Evolutionary conservation across 2,797 vertebrate genomes (phyloP).

Genomic region (Spinus pinus): DNA sequence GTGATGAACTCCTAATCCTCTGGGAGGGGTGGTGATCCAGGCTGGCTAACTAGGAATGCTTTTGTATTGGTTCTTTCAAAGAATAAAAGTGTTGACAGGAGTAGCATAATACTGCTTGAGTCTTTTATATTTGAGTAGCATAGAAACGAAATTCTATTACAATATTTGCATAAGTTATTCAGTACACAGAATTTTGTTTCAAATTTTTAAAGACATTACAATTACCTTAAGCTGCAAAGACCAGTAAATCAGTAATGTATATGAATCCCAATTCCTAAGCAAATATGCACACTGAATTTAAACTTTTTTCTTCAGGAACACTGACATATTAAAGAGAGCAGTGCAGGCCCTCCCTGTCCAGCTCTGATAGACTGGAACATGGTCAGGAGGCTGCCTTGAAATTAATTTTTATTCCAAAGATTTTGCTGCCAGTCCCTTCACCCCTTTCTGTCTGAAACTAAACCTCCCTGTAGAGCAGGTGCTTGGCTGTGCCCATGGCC

Average conservation of each 20-base stretch:
- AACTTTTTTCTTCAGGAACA: background rate
- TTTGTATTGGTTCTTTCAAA: background rate
- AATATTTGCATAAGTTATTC: background rate
- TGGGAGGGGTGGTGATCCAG: background rate
- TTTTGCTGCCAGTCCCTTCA: background rate
- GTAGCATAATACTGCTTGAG: background rate
- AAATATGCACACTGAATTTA: background rate
- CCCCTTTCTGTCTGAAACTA: background rate
- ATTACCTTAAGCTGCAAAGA: background rate
- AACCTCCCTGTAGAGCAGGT: background rate
- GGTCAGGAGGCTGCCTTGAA: background rate
- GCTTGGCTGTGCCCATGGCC: background rate
- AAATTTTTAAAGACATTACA: background rate
- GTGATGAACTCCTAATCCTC: background rate
- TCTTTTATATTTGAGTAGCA: background rate
- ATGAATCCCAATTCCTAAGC: background rate
- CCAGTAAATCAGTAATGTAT: background rate
- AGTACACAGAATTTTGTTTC: background rate
- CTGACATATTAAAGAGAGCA: background rate
- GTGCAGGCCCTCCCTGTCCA: background rate
- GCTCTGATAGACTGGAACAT: rapidly evolving
- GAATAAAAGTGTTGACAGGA: background rate
- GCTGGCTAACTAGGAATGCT: background rate
- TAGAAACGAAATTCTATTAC: background rate
- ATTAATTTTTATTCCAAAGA: background rate